phyloP scores from a whole-genome alignment of 2,797 vertebrate genomes.

The Macropodus opercularis region DNA sequence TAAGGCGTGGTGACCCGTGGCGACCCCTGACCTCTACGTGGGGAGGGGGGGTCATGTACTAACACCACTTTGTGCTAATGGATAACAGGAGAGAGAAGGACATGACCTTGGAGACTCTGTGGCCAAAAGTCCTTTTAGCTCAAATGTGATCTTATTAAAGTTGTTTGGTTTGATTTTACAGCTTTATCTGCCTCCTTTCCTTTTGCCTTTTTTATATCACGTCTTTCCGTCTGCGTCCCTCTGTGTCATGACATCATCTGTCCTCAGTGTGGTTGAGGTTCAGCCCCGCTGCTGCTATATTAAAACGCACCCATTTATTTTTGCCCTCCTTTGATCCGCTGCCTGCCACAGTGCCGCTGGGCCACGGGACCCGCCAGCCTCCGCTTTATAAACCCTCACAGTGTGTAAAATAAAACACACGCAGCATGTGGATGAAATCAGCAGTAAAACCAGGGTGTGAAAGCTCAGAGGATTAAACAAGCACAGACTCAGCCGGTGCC shows the following conservation, averaged over 20 bases:
- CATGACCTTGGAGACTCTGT: conserved; percentile 35
- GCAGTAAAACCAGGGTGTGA: conserved; percentile 70
- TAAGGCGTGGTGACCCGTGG: conserved; percentile 70
- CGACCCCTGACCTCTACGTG: conserved; percentile 65
- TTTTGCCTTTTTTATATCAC: conserved; percentile 3
- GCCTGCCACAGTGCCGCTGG: conserved; percentile 48
- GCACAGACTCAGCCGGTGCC: conserved; percentile 13
- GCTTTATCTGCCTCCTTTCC: not conserved
- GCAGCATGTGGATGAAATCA: conserved; percentile 54
- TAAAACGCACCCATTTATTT: conserved; percentile 73
- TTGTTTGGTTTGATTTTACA: not conserved
- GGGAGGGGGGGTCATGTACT: conserved; percentile 31
- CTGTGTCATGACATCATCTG: conserved; percentile 69
- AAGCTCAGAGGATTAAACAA: conserved; percentile 50
- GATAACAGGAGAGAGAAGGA: conserved; percentile 34
- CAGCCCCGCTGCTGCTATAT: conserved; percentile 65
- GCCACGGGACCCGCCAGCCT: conserved; percentile 52
- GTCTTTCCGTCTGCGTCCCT: conserved; percentile 28
- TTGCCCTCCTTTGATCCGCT: conserved; percentile 63
- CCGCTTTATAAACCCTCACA: conserved; percentile 63
- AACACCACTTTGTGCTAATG: conserved; percentile 63
- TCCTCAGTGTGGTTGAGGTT: conserved; percentile 70
- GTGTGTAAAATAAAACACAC: conserved; percentile 69
- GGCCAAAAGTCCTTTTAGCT: conserved; percentile 4
- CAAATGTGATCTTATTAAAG: too few relatives aligned